These are phyloP conservation scores for Anhinga anhinga DNA, from an alignment of 2,113 vertebrate genomes.

Conservation along the genomic window DNA sequence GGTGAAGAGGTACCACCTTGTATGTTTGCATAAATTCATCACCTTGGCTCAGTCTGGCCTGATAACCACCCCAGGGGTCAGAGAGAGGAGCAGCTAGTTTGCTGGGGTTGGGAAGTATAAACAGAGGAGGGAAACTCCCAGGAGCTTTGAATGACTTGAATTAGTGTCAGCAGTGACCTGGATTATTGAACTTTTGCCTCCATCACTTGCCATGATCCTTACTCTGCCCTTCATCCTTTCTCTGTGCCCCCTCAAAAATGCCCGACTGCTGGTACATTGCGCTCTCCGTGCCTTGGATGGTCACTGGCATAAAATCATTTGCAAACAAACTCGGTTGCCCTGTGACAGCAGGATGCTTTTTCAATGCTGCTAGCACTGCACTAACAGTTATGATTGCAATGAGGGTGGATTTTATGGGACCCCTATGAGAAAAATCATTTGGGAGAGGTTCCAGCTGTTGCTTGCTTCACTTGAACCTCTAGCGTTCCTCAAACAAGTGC, in stretches of 20 bases:
- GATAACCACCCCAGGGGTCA: neutral
- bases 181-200: neutral
- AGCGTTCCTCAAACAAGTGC: neutral
- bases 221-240: neutral
- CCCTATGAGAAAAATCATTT: neutral
- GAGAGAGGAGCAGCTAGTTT: neutral
- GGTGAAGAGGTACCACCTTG: neutral
- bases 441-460: neutral
- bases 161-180: neutral
- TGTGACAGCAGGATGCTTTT: neutral
- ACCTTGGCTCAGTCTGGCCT: neutral
- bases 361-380: neutral
- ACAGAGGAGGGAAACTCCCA: neutral
- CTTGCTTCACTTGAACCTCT: neutral
- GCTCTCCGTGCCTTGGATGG: neutral
- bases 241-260: neutral
- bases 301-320: neutral
- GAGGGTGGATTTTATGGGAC: neutral
- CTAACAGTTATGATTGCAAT: neutral
- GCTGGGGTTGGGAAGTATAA: neutral
- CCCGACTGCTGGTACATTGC: neutral
- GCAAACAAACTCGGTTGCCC: neutral
- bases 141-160: neutral
- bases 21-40: neutral
- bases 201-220: accelerated